Conservation (phyloP, 1,140 invertebrate genomes). For the Drosophila nikananu region DNA sequence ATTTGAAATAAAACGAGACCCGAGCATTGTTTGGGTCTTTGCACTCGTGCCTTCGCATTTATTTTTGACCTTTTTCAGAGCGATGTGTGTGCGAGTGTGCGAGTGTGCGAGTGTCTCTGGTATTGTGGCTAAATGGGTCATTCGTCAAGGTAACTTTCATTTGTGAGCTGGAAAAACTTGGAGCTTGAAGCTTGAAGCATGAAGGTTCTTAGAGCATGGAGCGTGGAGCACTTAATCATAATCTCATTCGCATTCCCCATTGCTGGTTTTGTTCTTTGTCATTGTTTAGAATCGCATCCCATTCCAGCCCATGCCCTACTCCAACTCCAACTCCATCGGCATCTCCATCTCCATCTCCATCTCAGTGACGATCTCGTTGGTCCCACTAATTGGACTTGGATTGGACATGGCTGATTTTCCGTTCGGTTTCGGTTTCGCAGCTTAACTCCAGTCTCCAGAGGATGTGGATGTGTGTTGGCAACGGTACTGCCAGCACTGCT, state of each 20-base stretch:
- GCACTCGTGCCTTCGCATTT: constrained; percentile 58
- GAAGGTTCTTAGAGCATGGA: constrained; percentile 38
- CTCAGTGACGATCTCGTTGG: constrained; percentile 12
- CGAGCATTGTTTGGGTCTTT: constrained; percentile 41
- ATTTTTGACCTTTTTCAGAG: constrained; percentile 72
- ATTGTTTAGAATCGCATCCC: constrained; percentile 48
- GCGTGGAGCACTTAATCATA: constrained; percentile 76
- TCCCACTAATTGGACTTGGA: constrained; percentile 33
- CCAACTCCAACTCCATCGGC: not conserved
- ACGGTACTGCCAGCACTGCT: constrained; percentile 36
- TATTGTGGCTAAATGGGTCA: constrained; percentile 80
- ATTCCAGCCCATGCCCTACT: not conserved
- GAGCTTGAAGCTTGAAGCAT: constrained; percentile 16
- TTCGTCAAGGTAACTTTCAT: constrained; percentile 84
- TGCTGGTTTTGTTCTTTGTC: constrained; percentile 70
- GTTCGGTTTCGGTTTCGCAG: constrained; percentile 9
- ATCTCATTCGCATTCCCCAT: constrained; percentile 61
- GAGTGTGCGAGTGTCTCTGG: constrained; percentile 48
- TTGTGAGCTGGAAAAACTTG: constrained; percentile 74
- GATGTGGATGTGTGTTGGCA: constrained; percentile 17
- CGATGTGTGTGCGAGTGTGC: not conserved
- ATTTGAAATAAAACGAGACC: constrained; percentile 49
- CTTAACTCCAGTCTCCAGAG: not conserved
- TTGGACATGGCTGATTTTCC: constrained; percentile 35
- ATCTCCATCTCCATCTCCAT: not conserved